Base-by-base conservation (phyloP, 2,888 invertebrate species). In the Metalampra italica region DNA sequence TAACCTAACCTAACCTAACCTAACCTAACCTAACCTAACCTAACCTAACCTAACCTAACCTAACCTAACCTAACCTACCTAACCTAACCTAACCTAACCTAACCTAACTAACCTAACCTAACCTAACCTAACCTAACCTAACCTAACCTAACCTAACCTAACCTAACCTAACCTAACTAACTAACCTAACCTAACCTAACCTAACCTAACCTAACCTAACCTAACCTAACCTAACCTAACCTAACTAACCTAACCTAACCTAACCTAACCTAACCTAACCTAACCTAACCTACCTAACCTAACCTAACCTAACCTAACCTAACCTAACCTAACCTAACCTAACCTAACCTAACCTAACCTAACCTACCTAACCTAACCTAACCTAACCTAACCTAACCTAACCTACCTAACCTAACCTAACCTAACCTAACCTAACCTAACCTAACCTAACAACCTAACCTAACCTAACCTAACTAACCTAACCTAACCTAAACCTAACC, bases 21-120 rank as follows among this genome's bases (percentile, higher is more conserved):
- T 43, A 45, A 49, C 45, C 50, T 41, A 48, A 51, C 47, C 53
- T 40, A 48, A 46, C 50, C 49, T 47, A 46, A 51, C 51, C 53
- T 49, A 49, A 53, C 47, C 50, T 49, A 49, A 53, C 50, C 48
- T 51, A 53, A 53, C 52, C 54, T 50, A 55, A 55, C 55, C 30
- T 30, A 56, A 55, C 55, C 53, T 53, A 55, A 54, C 56, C 55
- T 52, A 57, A 55, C 59, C 56, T 56, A 59, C 57, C 55, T 30
- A 30, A 30, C 30, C 30, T 30, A 30, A 30, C 30, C 30, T 30
- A 30, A 30, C 30, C 30, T 30, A 30, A 30, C 30, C 30, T 30
- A 30, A 30, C 30, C 30, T 30, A 30, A 30, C 54, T 52, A 56
- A 54, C 45, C 45, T 45, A 45, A 45, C 45, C 45, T 45, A 45